Evolutionary conservation across 2,797 vertebrate species (phyloP).

Genomic region (Scolopax bukidnonensis): DNA sequence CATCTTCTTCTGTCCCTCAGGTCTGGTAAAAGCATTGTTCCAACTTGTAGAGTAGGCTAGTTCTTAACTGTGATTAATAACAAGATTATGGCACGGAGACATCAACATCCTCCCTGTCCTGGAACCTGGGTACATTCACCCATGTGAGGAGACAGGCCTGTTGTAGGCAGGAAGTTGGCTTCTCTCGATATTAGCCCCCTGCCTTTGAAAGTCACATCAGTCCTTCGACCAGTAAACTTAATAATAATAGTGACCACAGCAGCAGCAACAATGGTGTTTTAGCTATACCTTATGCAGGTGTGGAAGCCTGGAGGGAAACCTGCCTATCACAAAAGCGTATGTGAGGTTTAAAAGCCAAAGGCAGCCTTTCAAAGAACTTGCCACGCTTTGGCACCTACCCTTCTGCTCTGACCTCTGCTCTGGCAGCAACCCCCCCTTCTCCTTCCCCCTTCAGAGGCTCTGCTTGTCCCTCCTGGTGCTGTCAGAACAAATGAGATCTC

Average conservation of each 20-base stretch:
- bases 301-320: neutral
- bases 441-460: neutral
- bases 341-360: neutral
- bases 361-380: neutral
- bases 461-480: neutral
- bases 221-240: neutral
- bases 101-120: neutral
- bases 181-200: neutral
- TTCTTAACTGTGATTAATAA: neutral
- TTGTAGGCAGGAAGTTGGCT: neutral
- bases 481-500: neutral
- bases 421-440: neutral
- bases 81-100: neutral
- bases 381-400: neutral
- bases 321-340: neutral
- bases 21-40: neutral
- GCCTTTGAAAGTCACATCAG: neutral
- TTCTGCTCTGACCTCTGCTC: neutral
- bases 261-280: neutral
- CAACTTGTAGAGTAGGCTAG: neutral
- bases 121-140: neutral
- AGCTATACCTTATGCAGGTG: accelerated
- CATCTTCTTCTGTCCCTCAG: neutral
- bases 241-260: neutral
- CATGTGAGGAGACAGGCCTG: neutral